Evolutionary conservation across 1,140 invertebrate species (phyloP), one percentile per base, ranked within the genome.

Genomic region (Aphidius ervi): DNA sequence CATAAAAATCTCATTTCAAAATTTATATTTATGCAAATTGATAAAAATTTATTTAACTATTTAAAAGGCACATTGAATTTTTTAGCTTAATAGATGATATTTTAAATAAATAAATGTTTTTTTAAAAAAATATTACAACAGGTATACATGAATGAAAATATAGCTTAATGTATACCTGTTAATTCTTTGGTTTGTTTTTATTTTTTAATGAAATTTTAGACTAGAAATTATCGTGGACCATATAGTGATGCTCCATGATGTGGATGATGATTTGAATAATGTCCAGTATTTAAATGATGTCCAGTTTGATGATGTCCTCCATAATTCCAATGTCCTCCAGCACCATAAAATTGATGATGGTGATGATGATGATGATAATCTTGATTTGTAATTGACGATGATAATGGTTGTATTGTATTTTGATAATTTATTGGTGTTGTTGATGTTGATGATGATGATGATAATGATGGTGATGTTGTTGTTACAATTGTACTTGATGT

Each of bases 291-390:
- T 9, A 73, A 67, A 39, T 52, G 10, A 62, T 63, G 47, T 65
- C 56, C 40, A 61, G 65, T 2, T 52, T 67, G 68, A 54, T 74
- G 72, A 16, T 74, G 70, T 10, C 45, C 64, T 6, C 67, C 62
- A 48, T 73, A 73, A 39, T 63, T 58, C 72, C 72, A 74, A 10
- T 66, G 70, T 40, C 65, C 58, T 3, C 65, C 6, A 9, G 69
- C 63, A 3, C 64, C 68, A 43, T 80, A 79, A 43, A 77, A 80
- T 56, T 79, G 77, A 67, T 60, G 62, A 48, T 64, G 59, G 56
- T 64, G 59, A 56, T 78, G 75, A 59, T 77, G 76, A 59, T 78
- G 75, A 59, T 77, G 76, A 8, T 75, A 70, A 9, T 74, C 70
- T 45, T 70, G 69, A 45, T 40, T 63, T 9, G 61, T 10, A 9